These are phyloP conservation scores for Alethe castanea DNA, from an alignment of 2,113 vertebrate species.

Conservation along the genomic window DNA sequence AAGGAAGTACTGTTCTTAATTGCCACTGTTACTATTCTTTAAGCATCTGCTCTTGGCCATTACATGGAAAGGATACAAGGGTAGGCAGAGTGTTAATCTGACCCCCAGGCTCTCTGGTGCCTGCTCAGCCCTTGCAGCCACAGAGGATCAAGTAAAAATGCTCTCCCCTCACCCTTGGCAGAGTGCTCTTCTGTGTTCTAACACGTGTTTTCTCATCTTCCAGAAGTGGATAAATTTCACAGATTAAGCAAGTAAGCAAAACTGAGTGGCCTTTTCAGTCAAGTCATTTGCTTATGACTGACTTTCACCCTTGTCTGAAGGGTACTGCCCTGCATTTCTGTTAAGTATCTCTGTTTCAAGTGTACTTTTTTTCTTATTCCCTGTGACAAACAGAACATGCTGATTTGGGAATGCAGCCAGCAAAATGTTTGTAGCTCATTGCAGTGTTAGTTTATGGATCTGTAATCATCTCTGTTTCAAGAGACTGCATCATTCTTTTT, in stretches of 20 bases:
- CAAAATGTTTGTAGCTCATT: not conserved
- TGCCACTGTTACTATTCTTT: not conserved
- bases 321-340: slow-evolving; percentile 8
- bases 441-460: not conserved
- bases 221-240: slow-evolving; percentile 19
- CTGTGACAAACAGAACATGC: not conserved
- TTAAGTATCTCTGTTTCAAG: slow-evolving; percentile 4
- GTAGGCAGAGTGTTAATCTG: not conserved
- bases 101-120: not conserved
- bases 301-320: not conserved
- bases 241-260: not conserved
- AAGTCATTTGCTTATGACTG: not conserved
- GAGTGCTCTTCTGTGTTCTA: not conserved
- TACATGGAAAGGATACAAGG: not conserved
- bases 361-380: not conserved
- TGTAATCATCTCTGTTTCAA: not conserved
- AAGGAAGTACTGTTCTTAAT: not conserved
- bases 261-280: not conserved
- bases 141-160: not conserved
- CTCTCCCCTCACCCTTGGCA: not conserved
- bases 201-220: not conserved
- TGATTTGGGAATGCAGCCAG: slow-evolving; percentile 11
- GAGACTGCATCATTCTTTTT: not conserved
- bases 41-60: not conserved
- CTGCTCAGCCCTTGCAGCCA: not conserved